These are phyloP conservation scores for Caerostris darwini DNA, from an alignment of 1,140 invertebrate species.

Conservation along the genomic window DNA sequence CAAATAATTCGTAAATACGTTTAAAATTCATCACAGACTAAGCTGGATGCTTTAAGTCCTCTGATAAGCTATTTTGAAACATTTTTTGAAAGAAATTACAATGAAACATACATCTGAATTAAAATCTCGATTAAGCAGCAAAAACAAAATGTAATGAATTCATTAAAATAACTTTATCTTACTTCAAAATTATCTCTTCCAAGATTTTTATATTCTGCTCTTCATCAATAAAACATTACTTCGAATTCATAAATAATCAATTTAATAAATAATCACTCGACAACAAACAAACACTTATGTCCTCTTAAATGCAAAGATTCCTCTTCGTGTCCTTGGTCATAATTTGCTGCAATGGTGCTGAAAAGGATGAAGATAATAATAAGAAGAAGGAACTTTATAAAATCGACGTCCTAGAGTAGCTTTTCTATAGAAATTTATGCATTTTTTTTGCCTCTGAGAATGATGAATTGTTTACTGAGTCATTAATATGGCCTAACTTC, in stretches of 20 bases:
- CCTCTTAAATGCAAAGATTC: neutral
- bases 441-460: neutral
- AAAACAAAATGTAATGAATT: too few relatives aligned
- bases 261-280: neutral
- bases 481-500: constrained; percentile 41
- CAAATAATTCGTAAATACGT: too few relatives aligned
- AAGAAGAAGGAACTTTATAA: neutral
- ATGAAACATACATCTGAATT: too few relatives aligned
- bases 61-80: too few relatives aligned
- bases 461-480: constrained; percentile 43
- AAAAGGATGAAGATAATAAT: neutral
- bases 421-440: constrained; percentile 17
- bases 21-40: too few relatives aligned
- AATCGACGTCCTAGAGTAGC: neutral
- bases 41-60: too few relatives aligned
- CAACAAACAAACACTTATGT: neutral
- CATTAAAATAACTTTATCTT: too few relatives aligned
- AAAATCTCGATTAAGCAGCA: too few relatives aligned
- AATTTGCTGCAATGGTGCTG: neutral
- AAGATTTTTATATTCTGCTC: too few relatives aligned
- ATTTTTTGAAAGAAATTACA: too few relatives aligned
- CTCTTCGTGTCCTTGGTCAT: neutral
- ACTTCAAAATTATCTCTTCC: too few relatives aligned
- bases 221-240: constrained; percentile 31
- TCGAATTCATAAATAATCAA: constrained; percentile 2